Base-by-base conservation (phyloP, 2,888 invertebrate species). In the Gymnocheta viridis region DNA sequence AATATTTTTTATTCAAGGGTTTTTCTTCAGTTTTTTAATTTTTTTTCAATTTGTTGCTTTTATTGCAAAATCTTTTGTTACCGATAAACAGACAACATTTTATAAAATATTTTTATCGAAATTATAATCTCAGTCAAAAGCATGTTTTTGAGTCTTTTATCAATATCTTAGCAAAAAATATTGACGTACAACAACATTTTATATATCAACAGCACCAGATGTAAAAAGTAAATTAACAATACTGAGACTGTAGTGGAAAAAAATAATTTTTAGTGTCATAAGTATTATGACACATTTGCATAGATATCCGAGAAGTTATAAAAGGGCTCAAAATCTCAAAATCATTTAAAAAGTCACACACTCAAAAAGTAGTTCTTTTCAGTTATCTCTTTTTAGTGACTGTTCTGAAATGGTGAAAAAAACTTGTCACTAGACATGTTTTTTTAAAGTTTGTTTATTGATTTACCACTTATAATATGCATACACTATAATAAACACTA, bases 251-350 rank as follows among this genome's bases (percentile, higher is more conserved):
- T 17, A 60, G 29, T 24, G 17, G 27, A 54, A 41, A 60, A 60
- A 38, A 24, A 47, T 27, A 3, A 22, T 51, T 51, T 17, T 51
- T 51, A 17, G 1, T 29, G 7, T 58, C 38, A 41, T 22, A 44
- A 66, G 62, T 70, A 76, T 66, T 82, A 44, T 56, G 49, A 24
- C 58, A 64, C 79, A 51, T 51, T 14, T 67, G 72, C 72, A n/a
- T 80, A 66, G 54, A 74, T 73, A 70, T 58, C 64, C 38, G 32
- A 35, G 54, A 66, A 35, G 9, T 12, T 14, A 14, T 2, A 51
- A 49, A 64, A 29, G 24, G 51, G 69, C 10, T 24, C 24, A 51
- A 51, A 14, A 6, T 14, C 14, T 24, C 5, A 22, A 22, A 49
- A 49, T 17, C 10, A 10, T 10, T 9, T 22, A 49, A 22, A 22